A percentile compares a stretch with the other conserved stretches of the same genome.
phyloP scores from a whole-genome alignment of 92 coral and sea anemone genomes.

The Metridium senile region DNA sequence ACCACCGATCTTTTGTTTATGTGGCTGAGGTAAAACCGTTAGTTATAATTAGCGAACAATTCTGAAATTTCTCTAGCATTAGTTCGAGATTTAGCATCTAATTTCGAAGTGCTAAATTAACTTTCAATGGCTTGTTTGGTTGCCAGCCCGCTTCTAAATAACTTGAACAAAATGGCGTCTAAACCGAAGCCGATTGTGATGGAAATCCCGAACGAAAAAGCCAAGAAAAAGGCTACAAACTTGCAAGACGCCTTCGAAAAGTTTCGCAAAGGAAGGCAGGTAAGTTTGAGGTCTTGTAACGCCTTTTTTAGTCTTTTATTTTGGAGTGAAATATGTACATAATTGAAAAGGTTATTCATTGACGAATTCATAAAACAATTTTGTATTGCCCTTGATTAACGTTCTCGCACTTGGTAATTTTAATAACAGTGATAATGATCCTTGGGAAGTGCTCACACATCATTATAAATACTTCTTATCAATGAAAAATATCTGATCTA shows the following conservation, averaged over 20 bases:
- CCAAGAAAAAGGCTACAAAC: conserved; percentile 39
- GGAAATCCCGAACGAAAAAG: conserved; percentile 31
- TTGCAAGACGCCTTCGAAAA: conserved; percentile 90
- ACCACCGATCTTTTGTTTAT: conserved; percentile 24
- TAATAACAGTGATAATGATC: background rate
- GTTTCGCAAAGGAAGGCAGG: conserved; percentile 91
- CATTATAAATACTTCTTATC: background rate
- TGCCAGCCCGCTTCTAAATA: background rate
- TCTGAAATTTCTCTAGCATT: background rate
- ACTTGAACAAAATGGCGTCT: conserved; percentile 27
- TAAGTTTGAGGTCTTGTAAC: conserved; percentile 4
- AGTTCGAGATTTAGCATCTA: background rate
- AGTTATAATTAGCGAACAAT: background rate
- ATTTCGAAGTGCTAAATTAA: background rate
- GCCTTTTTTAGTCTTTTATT: background rate
- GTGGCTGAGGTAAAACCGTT: conserved; percentile 28
- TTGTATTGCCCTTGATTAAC: too few species aligned
- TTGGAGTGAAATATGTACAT: background rate
- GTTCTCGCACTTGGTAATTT: too few species aligned
- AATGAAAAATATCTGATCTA: too few species aligned
- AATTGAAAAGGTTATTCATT: background rate
- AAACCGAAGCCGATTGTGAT: conserved; percentile 42
- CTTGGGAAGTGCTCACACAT: background rate
- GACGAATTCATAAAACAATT: background rate
- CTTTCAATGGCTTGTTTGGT: conserved; percentile 48